Conservation (phyloP, 2,113 vertebrate species). For the Cheirogaleus medius region DNA sequence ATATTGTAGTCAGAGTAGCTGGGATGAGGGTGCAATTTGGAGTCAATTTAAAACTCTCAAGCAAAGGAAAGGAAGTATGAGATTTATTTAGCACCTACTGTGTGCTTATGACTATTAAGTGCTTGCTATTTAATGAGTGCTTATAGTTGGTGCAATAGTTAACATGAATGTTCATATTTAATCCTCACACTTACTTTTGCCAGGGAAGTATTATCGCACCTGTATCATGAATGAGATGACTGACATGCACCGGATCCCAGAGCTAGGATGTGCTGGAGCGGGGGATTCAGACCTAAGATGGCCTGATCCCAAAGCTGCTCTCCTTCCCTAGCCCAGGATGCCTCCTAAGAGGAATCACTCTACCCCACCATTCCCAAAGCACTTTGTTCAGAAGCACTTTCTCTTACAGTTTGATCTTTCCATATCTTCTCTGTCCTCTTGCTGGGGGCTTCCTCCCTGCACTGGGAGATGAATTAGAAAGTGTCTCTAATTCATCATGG, state of each 20-base stretch:
- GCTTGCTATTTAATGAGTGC: background rate
- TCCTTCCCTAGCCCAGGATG: background rate
- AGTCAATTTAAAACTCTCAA: background rate
- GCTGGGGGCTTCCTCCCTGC: background rate
- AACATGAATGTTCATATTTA: background rate
- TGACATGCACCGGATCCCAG: background rate
- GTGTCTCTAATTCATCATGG: background rate
- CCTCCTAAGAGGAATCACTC: background rate
- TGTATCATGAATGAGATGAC: background rate
- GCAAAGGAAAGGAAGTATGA: background rate
- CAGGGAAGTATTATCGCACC: background rate
- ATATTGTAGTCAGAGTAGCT: background rate
- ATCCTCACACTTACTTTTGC: background rate
- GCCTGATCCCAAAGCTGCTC: background rate
- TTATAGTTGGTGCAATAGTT: background rate
- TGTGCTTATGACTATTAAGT: background rate
- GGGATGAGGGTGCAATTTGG: background rate
- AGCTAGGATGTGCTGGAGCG: fast-evolving
- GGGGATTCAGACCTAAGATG: background rate
- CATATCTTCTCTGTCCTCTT: background rate
- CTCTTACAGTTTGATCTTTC: background rate
- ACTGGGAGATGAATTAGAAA: background rate
- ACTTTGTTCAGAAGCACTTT: background rate
- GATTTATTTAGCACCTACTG: background rate
- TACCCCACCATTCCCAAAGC: fast-evolving